Conservation (phyloP, 2,113 vertebrate genomes). For the Onychostruthus taczanowskii region DNA sequence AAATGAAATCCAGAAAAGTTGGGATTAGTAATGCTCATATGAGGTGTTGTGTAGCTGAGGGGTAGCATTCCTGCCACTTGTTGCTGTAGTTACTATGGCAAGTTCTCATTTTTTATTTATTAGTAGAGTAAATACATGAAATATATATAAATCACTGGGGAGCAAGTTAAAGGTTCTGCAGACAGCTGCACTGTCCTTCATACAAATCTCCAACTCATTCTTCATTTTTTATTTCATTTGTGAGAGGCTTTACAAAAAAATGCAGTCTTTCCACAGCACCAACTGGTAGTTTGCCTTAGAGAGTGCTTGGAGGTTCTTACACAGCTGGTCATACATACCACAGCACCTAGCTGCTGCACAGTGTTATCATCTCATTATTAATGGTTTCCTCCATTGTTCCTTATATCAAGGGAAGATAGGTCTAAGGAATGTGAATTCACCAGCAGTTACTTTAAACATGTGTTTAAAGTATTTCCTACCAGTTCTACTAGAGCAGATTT, state of each 20-base stretch:
- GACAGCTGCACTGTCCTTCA: slow-evolving; percentile 13
- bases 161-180: slow-evolving; percentile 39
- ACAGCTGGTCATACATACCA: background rate
- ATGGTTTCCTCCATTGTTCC: background rate
- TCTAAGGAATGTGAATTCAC: background rate
- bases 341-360: background rate
- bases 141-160: slow-evolving; percentile 47
- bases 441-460: background rate
- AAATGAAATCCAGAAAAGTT: slow-evolving; percentile 8
- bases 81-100: slow-evolving; percentile 39
- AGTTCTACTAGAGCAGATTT: background rate
- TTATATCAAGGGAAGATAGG: background rate
- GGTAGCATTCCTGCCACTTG: slow-evolving; percentile 16
- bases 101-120: slow-evolving; percentile 54
- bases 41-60: background rate
- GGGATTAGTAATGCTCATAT: background rate
- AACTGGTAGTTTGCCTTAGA: background rate
- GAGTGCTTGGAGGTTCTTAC: background rate
- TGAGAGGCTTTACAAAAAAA: background rate
- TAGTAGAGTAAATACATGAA: slow-evolving; percentile 49
- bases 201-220: background rate
- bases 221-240: slow-evolving; percentile 36
- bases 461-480: background rate
- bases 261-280: background rate
- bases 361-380: background rate